Evolutionary conservation across 1,140 invertebrate genomes (phyloP).

Genomic region (Riptortus pedestris): DNA sequence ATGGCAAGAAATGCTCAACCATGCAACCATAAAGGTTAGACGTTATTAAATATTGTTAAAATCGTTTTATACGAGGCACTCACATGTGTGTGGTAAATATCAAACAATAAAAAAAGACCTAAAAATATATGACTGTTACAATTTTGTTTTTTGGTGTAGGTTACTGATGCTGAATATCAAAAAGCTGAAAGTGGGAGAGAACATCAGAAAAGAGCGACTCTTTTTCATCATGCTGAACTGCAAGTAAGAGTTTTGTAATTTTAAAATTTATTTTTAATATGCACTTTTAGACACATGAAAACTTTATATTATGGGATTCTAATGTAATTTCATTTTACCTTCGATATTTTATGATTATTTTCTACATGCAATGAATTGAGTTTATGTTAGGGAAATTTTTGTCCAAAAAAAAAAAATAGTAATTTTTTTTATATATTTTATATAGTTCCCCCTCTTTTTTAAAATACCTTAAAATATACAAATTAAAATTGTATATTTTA

Average conservation of each 20-base stretch:
- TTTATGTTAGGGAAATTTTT: no score
- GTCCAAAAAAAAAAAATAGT: no score
- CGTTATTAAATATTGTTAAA: no score
- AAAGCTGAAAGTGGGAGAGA: constrained; percentile 77
- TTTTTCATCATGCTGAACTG: constrained; percentile 66
- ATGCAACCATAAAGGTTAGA: constrained; percentile 79
- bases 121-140: not conserved
- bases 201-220: constrained; percentile 64
- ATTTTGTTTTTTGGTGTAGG: no score
- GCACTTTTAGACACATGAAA: not conserved
- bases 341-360: no score
- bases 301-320: not conserved
- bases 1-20: constrained; percentile 97
- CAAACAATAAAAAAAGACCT: not conserved
- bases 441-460: no score
- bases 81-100: not conserved
- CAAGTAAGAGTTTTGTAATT: constrained; percentile 48
- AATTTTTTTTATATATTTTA: no score
- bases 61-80: not conserved
- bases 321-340: not conserved
- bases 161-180: constrained; percentile 86
- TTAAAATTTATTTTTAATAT: not conserved
- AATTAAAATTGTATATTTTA: no score
- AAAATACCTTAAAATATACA: no score
- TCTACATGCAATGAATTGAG: no score